These are phyloP conservation scores for Bombus cullumanus DNA, from an alignment of 1,140 invertebrate species.

Conservation along the genomic window DNA sequence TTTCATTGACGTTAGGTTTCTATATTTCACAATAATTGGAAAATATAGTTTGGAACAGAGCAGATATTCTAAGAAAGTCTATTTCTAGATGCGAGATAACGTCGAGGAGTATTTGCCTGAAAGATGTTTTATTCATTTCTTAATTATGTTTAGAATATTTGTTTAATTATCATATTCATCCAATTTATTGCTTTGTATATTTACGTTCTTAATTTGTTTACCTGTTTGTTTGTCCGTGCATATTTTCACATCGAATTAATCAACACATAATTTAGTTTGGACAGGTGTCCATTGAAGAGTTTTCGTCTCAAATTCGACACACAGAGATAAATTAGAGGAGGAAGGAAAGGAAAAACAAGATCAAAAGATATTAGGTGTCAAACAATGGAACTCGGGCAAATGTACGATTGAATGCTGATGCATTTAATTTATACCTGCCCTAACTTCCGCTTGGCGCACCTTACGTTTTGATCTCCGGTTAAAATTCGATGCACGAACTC, in stretches of 20 bases:
- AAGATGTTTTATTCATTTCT: not conserved
- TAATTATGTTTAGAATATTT: not conserved
- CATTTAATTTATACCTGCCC: not conserved
- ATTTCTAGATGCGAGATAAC: not conserved
- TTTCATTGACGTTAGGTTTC: not conserved
- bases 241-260: not conserved
- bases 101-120: not conserved
- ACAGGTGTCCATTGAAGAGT: no score
- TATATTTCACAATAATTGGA: not conserved
- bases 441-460: not conserved
- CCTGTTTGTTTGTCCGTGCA: not conserved
- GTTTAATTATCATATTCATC: no score
- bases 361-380: no score
- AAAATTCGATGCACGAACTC: slow-evolving; percentile 27
- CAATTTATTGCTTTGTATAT: not conserved
- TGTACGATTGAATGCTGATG: not conserved
- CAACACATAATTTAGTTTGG: not conserved
- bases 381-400: not conserved
- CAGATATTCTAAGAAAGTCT: no score
- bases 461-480: not conserved
- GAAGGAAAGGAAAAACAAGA: not conserved
- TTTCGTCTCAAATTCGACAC: not conserved
- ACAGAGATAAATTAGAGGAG: not conserved
- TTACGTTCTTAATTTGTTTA: not conserved
- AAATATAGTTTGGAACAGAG: not conserved